Evolutionary conservation across 2,113 vertebrate genomes (phyloP).

Genomic region (Bufo bufo): DNA sequence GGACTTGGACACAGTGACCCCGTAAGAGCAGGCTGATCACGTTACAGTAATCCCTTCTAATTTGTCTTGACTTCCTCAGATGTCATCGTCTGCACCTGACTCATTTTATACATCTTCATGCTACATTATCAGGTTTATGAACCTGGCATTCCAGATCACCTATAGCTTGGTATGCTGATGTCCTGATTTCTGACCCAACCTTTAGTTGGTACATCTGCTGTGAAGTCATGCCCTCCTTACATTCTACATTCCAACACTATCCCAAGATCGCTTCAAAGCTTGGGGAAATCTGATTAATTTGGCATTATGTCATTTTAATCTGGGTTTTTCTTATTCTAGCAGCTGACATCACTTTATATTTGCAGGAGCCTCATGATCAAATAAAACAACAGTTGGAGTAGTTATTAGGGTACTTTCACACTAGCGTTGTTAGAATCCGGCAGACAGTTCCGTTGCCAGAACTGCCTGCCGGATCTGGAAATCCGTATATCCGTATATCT

Average conservation of each 20-base stretch:
- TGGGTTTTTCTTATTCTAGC: slow-evolving; percentile 56
- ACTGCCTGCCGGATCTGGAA: too few species aligned
- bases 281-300: slow-evolving; percentile 55
- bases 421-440: too few species aligned
- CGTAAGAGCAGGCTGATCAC: slow-evolving; percentile 35
- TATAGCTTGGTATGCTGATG: slow-evolving; percentile 8
- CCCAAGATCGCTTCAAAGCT: slow-evolving; percentile 58
- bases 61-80: slow-evolving; percentile 60
- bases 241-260: slow-evolving; percentile 44
- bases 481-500: too few species aligned
- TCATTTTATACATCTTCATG: slow-evolving; percentile 49
- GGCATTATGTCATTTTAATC: slow-evolving; percentile 58
- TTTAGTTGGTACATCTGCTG: slow-evolving; percentile 57
- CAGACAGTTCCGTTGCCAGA: too few species aligned
- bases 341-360: slow-evolving; percentile 43
- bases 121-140: slow-evolving; percentile 59
- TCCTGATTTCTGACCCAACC: slow-evolving; percentile 50
- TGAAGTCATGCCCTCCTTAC: slow-evolving; percentile 58
- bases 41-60: slow-evolving; percentile 59
- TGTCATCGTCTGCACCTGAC: slow-evolving; percentile 39
- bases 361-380: slow-evolving; percentile 2
- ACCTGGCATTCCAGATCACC: slow-evolving; percentile 52
- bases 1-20: slow-evolving; percentile 6
- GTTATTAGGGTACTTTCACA: neutral
- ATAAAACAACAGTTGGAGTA: slow-evolving; percentile 7